Base-by-base conservation (phyloP, 2,113 vertebrate species). In the Pelusios castaneus region DNA sequence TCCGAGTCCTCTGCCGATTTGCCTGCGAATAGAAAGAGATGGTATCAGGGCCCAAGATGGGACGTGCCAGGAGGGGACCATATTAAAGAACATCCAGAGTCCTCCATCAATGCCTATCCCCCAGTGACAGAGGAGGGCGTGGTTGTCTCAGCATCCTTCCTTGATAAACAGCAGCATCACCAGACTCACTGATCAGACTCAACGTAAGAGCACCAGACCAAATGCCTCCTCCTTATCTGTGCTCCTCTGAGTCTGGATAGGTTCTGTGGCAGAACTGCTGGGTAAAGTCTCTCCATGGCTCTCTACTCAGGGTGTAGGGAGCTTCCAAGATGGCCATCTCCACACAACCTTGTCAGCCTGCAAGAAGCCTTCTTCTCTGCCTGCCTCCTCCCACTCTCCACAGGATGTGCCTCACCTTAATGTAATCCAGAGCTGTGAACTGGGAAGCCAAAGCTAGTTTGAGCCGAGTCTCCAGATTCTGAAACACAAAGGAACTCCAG, bases 361-460 rank as follows among this genome's bases (percentile, higher is more conserved):
- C 16, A 10, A 49, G 5, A 9, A 51, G 41, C 21, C 38, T 85
- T 31, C 87, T 31, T 8, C 90, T 78, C 24, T 70, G 56, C 52
- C 79, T 38, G 19, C 9, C n/a, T 70, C n/a, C 63, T 70, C n/a
- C n/a, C 63, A 2, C 19, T 58, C 82, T 51, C 19, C 56, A 29
- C 82, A 41, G 19, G 5, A 21, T 13, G 17, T 21, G 82, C n/a
- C 95, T 95, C 93, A 98, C 97, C 90, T 94, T 97, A 82, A 98
- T 97, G 56, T 96, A 98, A 91, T 98, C 97, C 95, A 97, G 70
- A 90, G 95, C 95, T 80, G 97, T 96, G 87, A 98, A 96, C 73
- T 97, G 95, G 34, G 88, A 97, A 87, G 89, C 97, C 87, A 98
- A 22, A 56, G 96, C 96, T 80, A 98, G 77, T 77, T n/a, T 96